Evolutionary conservation across 2,888 invertebrate genomes (phyloP).

Genomic region (Ophion ellenae): DNA sequence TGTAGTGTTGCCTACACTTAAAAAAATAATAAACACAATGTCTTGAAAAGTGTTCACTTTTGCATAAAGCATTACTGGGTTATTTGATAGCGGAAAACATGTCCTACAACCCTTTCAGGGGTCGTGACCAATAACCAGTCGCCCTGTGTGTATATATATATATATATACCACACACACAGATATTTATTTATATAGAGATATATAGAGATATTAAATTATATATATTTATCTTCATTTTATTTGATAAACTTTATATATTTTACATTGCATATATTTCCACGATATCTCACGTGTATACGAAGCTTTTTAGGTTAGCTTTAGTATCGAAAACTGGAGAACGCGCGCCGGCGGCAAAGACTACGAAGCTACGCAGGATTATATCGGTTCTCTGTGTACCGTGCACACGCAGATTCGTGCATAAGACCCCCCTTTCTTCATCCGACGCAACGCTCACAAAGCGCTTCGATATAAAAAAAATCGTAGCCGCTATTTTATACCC

Average conservation of each 20-base stretch:
- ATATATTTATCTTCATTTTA: not conserved
- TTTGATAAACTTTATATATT: not conserved
- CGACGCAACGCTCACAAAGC: not conserved
- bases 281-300: not conserved
- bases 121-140: too few species aligned
- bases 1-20: too few species aligned
- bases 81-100: too few species aligned
- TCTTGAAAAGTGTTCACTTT: too few species aligned
- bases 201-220: too few species aligned
- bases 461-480: constrained; percentile 55
- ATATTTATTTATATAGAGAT: too few species aligned
- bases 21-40: too few species aligned
- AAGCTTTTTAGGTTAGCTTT: constrained; percentile 17
- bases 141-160: too few species aligned
- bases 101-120: too few species aligned
- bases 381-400: constrained; percentile 37
- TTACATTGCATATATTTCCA: not conserved
- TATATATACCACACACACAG: too few species aligned
- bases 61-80: too few species aligned
- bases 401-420: constrained; percentile 18
- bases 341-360: constrained; percentile 18
- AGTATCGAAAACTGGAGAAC: constrained; percentile 29
- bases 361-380: constrained; percentile 48
- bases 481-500: constrained; percentile 16
- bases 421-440: constrained; percentile 48